Conservation (phyloP, 2,888 invertebrate species). For the Liodrosophila aerea region DNA sequence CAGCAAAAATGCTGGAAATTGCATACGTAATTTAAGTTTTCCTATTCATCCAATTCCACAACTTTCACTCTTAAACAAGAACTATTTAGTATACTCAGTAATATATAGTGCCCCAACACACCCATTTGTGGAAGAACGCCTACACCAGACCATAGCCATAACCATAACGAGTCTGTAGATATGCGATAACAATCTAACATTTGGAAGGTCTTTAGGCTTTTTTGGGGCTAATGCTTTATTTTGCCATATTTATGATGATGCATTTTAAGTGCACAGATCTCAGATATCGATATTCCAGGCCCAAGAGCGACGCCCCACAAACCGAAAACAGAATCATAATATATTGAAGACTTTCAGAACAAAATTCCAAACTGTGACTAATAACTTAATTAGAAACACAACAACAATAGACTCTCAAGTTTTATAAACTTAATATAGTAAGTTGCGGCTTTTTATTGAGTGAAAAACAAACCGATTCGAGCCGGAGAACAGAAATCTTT, state of each 20-base stretch:
- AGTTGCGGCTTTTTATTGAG: constrained; percentile 66
- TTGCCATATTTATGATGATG: constrained; percentile 72
- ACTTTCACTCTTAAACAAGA: constrained; percentile 23
- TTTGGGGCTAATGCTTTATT: constrained; percentile 44
- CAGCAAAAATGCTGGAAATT: too few relatives aligned
- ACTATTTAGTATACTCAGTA: neutral
- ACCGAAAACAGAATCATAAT: constrained; percentile 18
- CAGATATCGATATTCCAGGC: constrained; percentile 39
- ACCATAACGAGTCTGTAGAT: constrained; percentile 28
- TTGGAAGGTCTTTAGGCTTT: constrained; percentile 45
- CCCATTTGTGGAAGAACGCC: constrained; percentile 25
- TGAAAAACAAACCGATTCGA: constrained; percentile 67
- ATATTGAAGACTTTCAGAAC: constrained; percentile 21
- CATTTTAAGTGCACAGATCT: constrained; percentile 58
- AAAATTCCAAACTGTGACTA: constrained; percentile 74
- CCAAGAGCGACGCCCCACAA: constrained; percentile 34
- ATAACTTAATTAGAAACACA: constrained; percentile 78
- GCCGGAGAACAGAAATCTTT: constrained; percentile 38
- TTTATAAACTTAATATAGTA: too few relatives aligned
- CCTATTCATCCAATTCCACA: too few relatives aligned
- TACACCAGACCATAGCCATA: constrained; percentile 29
- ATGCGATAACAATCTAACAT: constrained; percentile 54
- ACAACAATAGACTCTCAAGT: too few relatives aligned
- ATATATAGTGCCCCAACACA: constrained; percentile 6
- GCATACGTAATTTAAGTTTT: too few relatives aligned